Evolutionary conservation across 1,140 invertebrate species (phyloP).

Genomic region (Charaxes varanes): DNA sequence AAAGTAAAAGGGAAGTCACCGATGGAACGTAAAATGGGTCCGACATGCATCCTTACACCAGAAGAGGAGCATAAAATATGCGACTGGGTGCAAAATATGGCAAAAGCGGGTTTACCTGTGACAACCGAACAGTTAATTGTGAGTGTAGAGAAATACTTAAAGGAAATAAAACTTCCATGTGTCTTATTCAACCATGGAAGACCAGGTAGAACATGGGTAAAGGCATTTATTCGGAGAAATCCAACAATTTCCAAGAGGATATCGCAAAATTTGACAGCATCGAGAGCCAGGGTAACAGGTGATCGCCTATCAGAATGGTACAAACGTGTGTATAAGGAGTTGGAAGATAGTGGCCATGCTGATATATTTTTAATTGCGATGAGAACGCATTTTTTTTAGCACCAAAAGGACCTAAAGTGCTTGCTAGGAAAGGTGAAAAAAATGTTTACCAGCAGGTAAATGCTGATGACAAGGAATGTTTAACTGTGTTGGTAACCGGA

Average conservation of each 20-base stretch:
- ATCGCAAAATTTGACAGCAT: conserved; percentile 20
- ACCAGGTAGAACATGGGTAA: conserved; percentile 22
- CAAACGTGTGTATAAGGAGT: conserved; percentile 13
- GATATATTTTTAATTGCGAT: conserved; percentile 7
- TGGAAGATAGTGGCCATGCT: conserved; percentile 15
- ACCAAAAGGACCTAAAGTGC: conserved; percentile 19
- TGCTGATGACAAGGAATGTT: conserved; percentile 23
- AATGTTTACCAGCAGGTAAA: conserved; percentile 21
- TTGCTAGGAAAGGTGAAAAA: conserved; percentile 25
- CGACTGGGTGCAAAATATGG: conserved; percentile 20
- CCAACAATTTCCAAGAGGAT: conserved; percentile 20
- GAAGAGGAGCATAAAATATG: conserved; percentile 23
- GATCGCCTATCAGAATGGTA: conserved; percentile 12
- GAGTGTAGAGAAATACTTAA: conserved; percentile 21
- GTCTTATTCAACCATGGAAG: conserved; percentile 23
- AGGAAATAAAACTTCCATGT: conserved; percentile 21
- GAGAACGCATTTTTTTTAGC: conserved; percentile 19
- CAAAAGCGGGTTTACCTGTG: conserved; percentile 22
- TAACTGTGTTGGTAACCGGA: conserved; percentile 23
- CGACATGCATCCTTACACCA: conserved; percentile 18
- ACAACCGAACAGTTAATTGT: conserved; percentile 20
- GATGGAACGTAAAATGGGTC: conserved; percentile 19
- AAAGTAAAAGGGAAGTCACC: conserved; percentile 20
- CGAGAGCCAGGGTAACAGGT: conserved; percentile 13
- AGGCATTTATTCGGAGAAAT: conserved; percentile 22